Evolutionary conservation across 1,140 invertebrate species (phyloP), one percentile per base, ranked within the genome.

Genomic region (Meteorus sp.): DNA sequence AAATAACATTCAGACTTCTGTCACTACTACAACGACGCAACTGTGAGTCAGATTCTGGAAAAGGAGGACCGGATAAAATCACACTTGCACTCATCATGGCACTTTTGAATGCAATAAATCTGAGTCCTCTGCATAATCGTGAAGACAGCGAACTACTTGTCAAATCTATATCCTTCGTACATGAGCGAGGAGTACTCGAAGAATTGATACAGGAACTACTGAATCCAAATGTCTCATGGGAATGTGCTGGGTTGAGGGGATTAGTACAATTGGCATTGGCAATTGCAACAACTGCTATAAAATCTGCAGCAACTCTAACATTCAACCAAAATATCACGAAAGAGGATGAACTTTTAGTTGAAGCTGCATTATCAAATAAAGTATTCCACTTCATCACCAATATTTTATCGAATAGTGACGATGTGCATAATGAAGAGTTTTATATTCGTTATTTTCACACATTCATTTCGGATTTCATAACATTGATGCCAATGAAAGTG

Each of bases 381-480:
- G 88, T 92, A 0, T 95, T 96, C 67, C 84, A 87, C 31, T 94
- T 92, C 69, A 69, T 94, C 8, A 83, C 87, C 9, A 85, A 88
- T 37, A 81, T 88, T 17, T 77, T 95, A 43, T 79, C 95, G 1
- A 84, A 87, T n/a, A 89, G 85, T 56, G 82, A 87, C 15, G 74
- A 80, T 13, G 85, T 94, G 43, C 85, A 86, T 62, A 82, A 85
- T 58, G 92, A 92, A 77, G 90, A 91, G 73, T 95, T 94, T 73
- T 93, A 94, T 66, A 80, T 93, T 63, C 85, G 89, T 37, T 85
- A 92, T 48, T 82, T 97, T 29, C 95, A 98, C 74, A 84, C 85
- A 8, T 73, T 98, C 1, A 84, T 98, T 41, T 94, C 92, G 0
- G 95, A 98, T 75, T 97, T 98, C 64, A 94, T 98, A 52, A 86